Evolutionary conservation across 1,140 invertebrate species (phyloP).

Genomic region (Episyrphus balteatus): DNA sequence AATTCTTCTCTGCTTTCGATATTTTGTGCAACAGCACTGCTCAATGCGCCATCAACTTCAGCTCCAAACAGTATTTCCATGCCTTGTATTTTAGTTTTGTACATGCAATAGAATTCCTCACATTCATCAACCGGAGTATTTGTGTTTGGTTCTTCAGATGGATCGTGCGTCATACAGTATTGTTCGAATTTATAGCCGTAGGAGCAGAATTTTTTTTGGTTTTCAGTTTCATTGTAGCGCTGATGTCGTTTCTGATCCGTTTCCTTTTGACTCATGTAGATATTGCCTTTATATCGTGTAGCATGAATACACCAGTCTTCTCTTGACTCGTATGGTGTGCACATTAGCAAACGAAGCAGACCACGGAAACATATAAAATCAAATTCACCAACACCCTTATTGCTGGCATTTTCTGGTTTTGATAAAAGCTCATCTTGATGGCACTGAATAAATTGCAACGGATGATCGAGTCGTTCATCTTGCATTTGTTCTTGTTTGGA

Average conservation of each 20-base stretch:
- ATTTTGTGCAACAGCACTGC: slow-evolving; percentile 12
- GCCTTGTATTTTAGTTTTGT: slow-evolving; percentile 39
- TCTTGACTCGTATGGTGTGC: slow-evolving; percentile 52
- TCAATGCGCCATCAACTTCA: slow-evolving; percentile 51
- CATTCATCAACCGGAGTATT: slow-evolving; percentile 46
- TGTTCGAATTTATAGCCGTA: slow-evolving; percentile 82
- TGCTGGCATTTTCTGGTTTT: neutral
- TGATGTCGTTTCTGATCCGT: slow-evolving; percentile 44
- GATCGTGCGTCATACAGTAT: slow-evolving; percentile 50
- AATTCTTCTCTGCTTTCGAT: slow-evolving; percentile 16
- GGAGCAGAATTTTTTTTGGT: slow-evolving; percentile 45
- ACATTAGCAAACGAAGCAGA: slow-evolving; percentile 52
- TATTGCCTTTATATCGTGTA: slow-evolving; percentile 50
- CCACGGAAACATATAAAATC: slow-evolving; percentile 63
- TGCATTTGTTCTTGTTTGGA: slow-evolving; percentile 27
- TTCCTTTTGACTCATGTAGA: slow-evolving; percentile 58
- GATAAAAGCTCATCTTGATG: slow-evolving; percentile 34
- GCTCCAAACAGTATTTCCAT: slow-evolving; percentile 48
- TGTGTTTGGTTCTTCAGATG: slow-evolving; percentile 32
- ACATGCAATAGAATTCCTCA: slow-evolving; percentile 51
- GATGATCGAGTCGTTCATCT: slow-evolving; percentile 37
- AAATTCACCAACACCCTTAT: slow-evolving; percentile 25
- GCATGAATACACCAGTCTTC: slow-evolving; percentile 57
- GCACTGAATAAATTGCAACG: slow-evolving; percentile 40
- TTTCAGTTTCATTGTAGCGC: slow-evolving; percentile 36